Evolutionary conservation across 2,113 vertebrate genomes (phyloP).

Genomic region (Poecile atricapillus): DNA sequence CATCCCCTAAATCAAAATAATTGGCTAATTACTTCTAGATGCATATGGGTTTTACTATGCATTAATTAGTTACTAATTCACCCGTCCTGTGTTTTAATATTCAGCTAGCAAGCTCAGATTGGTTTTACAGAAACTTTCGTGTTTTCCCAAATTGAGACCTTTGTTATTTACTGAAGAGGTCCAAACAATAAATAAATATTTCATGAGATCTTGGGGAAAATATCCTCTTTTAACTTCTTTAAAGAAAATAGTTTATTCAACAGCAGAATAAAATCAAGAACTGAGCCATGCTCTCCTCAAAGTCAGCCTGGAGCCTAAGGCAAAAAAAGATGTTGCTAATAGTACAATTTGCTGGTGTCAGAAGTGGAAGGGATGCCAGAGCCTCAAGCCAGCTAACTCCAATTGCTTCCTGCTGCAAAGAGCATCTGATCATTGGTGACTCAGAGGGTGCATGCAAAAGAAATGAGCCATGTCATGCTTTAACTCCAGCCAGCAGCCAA

Average conservation of each 20-base stretch:
- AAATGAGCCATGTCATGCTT: neutral
- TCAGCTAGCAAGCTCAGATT: neutral
- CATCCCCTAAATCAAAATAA: neutral
- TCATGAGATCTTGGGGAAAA: neutral
- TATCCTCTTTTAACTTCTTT: neutral
- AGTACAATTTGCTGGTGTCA: constrained; percentile 1
- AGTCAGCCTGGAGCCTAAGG: neutral
- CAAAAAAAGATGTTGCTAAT: neutral
- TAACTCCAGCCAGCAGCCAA: neutral
- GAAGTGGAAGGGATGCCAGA: neutral
- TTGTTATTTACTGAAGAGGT: neutral
- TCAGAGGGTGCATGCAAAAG: neutral
- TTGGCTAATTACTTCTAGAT: constrained; percentile 8
- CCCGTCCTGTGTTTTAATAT: neutral
- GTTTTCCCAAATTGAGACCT: neutral
- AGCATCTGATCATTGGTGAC: neutral
- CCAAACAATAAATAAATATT: constrained; percentile 8
- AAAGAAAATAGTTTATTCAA: neutral
- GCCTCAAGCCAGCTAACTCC: neutral
- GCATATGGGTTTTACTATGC: neutral
- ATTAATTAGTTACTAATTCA: constrained; percentile 12
- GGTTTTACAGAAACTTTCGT: constrained; percentile 4
- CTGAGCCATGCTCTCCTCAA: neutral
- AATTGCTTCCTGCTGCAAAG: fast-evolving
- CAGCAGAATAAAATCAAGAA: neutral